A percentile compares a stretch with the other conserved stretches of the same genome.
Evolutionary conservation across 2,113 vertebrate genomes (phyloP).

Genomic region (Periophthalmodon schlosseri): DNA sequence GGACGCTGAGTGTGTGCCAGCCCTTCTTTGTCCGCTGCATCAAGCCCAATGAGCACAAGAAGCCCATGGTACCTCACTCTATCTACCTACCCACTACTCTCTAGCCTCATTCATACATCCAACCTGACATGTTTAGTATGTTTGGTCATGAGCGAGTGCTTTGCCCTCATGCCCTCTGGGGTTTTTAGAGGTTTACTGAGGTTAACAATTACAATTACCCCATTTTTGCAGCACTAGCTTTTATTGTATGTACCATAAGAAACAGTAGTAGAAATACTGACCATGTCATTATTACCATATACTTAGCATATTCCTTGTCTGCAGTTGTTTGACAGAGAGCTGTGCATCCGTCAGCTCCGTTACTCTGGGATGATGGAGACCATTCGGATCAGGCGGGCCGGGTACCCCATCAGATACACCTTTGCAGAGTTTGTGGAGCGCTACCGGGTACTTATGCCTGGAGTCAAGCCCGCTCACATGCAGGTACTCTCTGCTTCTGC

Average conservation of each 20-base stretch:
- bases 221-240: no score
- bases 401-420: slow-evolving; percentile 96
- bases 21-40: slow-evolving; percentile 98
- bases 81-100: no score
- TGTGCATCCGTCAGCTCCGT: slow-evolving; percentile 94
- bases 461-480: slow-evolving; percentile 92
- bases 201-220: no score
- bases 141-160: no score
- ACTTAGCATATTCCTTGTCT: background rate
- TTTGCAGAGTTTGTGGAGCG: slow-evolving; percentile 96
- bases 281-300: no score
- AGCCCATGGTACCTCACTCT: slow-evolving; percentile 84
- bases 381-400: slow-evolving; percentile 92
- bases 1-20: slow-evolving; percentile 93
- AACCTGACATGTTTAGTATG: no score
- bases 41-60: slow-evolving; percentile 97
- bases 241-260: no score
- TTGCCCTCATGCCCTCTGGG: no score
- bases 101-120: no score
- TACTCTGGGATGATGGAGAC: slow-evolving; percentile 99
- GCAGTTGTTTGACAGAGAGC: slow-evolving; percentile 87
- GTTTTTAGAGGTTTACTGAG: no score
- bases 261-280: no score
- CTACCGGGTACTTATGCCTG: slow-evolving; percentile 92
- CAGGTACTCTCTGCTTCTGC: slow-evolving; percentile 72